Percentiles rank a stretch among this genome's conserved stretches.
Evolutionary conservation across 2,113 vertebrate genomes (phyloP).

Genomic region (Pseudorhombus dupliciocellatus): DNA sequence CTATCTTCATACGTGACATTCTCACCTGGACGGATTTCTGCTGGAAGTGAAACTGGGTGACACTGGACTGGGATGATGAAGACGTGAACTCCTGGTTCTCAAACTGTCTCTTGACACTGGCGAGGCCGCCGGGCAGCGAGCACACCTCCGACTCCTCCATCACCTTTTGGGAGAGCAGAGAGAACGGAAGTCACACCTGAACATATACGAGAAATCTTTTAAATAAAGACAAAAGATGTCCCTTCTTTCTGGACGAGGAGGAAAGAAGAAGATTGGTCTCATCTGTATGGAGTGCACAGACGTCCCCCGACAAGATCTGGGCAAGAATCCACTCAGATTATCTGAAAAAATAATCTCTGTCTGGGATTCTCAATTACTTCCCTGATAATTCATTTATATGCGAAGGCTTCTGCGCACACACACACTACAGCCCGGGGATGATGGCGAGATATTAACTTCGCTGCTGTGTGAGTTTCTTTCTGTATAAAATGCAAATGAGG

Average conservation of each 20-base stretch:
- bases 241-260: neutral
- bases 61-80: slow-evolving; percentile 75
- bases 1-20: neutral
- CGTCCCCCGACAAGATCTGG: neutral
- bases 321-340: slow-evolving; percentile 26
- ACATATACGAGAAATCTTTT: neutral
- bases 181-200: neutral
- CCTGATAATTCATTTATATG: slow-evolving; percentile 60
- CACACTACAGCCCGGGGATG: neutral
- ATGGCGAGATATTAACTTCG: neutral
- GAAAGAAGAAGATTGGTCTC: neutral
- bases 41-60: slow-evolving; percentile 84
- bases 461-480: neutral
- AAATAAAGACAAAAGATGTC: neutral
- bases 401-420: neutral
- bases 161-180: slow-evolving; percentile 69
- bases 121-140: slow-evolving; percentile 90
- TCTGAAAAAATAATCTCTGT: slow-evolving; percentile 61
- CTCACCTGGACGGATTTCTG: slow-evolving; percentile 87
- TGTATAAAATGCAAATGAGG: slow-evolving; percentile 42
- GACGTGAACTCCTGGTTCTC: slow-evolving; percentile 85
- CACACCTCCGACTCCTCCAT: slow-evolving; percentile 86
- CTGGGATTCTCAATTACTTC: slow-evolving; percentile 59
- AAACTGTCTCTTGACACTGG: slow-evolving; percentile 92
- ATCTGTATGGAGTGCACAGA: slow-evolving; percentile 38